phyloP scores from a whole-genome alignment of 2,888 invertebrate species.

The Nysson spinosus region DNA sequence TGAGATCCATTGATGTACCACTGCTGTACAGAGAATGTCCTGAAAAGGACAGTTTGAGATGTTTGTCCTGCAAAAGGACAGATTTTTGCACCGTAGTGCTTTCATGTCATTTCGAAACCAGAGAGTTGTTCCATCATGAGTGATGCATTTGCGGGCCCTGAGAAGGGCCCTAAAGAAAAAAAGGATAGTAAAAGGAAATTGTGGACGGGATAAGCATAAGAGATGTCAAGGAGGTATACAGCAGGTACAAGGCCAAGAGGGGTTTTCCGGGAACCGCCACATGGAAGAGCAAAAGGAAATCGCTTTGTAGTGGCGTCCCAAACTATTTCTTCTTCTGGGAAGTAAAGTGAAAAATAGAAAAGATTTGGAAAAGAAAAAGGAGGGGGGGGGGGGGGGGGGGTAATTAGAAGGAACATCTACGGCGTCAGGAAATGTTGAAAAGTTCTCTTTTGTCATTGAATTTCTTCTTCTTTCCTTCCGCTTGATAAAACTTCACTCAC shows the following conservation, averaged over 20 bases:
- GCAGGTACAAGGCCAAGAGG: slow-evolving; percentile 14
- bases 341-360: neutral
- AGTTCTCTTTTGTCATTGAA: slow-evolving; percentile 21
- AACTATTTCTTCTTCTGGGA: neutral
- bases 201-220: slow-evolving; percentile 36
- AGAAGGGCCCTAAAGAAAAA: slow-evolving; percentile 70
- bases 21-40: slow-evolving; percentile 14
- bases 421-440: slow-evolving; percentile 29
- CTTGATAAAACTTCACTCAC: slow-evolving; percentile 13
- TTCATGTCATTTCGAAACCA: neutral
- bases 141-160: slow-evolving; percentile 71
- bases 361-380: neutral
- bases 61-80: slow-evolving; percentile 47
- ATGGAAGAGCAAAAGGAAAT: too few relatives aligned
- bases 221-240: slow-evolving; percentile 5
- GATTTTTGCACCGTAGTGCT: slow-evolving; percentile 4
- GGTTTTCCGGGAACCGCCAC: neutral
- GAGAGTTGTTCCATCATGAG: slow-evolving; percentile 12
- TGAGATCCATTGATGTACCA: neutral
- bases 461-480: slow-evolving; percentile 14
- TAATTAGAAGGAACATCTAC: slow-evolving; percentile 12
- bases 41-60: slow-evolving; percentile 21
- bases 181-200: slow-evolving; percentile 35
- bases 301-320: neutral
- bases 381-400: neutral